Conservation (phyloP, 2,888 invertebrate species). For the Pandemis cinnamomeana region DNA sequence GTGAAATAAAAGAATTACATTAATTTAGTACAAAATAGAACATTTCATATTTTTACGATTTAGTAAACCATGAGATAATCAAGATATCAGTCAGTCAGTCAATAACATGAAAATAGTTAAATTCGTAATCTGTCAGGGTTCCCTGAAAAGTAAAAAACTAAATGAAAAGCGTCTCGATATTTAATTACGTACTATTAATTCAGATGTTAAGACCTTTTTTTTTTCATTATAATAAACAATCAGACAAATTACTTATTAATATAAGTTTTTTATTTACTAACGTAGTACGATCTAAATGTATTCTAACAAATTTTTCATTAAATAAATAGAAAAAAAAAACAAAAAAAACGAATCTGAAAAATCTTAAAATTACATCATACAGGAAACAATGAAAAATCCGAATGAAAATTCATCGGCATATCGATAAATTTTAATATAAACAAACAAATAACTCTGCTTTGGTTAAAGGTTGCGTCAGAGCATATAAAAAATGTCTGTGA, state of each 20-base stretch:
- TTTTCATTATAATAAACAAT: too few species aligned
- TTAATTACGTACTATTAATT: too few species aligned
- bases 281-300: not conserved
- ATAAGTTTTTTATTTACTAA: too few species aligned
- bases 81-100: not conserved
- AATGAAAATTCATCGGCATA: conserved; percentile 15
- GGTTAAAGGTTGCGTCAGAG: conserved; percentile 81
- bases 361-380: conserved; percentile 6
- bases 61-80: not conserved
- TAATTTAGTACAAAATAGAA: not conserved
- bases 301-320: not conserved
- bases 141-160: too few species aligned
- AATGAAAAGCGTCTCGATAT: too few species aligned
- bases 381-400: conserved; percentile 8
- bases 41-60: too few species aligned
- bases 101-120: not conserved
- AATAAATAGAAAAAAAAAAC: conserved; percentile 25
- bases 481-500: conserved; percentile 83
- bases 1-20: conserved; percentile 34
- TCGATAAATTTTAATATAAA: conserved; percentile 47
- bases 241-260: too few species aligned
- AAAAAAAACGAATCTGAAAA: not conserved
- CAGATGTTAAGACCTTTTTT: too few species aligned
- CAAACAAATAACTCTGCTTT: conserved; percentile 64
- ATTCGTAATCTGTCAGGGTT: not conserved